Evolutionary conservation across 1,140 invertebrate genomes (phyloP).

Genomic region (Scaptomyza pallida): DNA sequence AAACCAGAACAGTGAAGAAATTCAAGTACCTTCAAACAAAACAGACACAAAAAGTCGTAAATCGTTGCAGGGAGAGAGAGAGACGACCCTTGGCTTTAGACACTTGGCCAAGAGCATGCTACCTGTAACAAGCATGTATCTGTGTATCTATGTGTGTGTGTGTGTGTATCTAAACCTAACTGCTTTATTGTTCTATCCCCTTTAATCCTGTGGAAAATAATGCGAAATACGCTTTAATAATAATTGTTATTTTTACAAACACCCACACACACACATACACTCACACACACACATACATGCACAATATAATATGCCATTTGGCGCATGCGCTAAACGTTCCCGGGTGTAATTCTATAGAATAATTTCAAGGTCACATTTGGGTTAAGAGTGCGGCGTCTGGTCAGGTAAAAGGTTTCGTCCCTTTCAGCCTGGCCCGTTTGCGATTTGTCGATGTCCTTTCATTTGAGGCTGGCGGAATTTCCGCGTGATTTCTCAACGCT

Average conservation of each 20-base stretch:
- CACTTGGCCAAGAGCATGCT: constrained; percentile 52
- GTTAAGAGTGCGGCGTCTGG: constrained; percentile 42
- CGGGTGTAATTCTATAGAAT: constrained; percentile 75
- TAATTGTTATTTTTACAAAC: constrained; percentile 81
- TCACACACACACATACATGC: constrained; percentile 36
- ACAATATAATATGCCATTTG: constrained; percentile 81
- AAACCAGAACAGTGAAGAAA: constrained; percentile 16
- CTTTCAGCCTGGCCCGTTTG: constrained; percentile 17
- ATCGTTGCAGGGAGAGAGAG: constrained; percentile 36
- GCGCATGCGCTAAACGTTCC: constrained; percentile 76
- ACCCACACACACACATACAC: constrained; percentile 42
- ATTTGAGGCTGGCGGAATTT: constrained; percentile 71
- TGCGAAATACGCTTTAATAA: constrained; percentile 82
- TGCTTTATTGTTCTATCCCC: constrained; percentile 66
- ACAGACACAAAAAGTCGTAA: constrained; percentile 60
- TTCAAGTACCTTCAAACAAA: constrained; percentile 58
- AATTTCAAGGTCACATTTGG: constrained; percentile 76
- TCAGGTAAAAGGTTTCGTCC: constrained; percentile 67
- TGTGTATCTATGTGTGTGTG: not conserved
- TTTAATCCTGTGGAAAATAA: constrained; percentile 82
- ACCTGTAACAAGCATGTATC: constrained; percentile 18
- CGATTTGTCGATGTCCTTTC: constrained; percentile 51
- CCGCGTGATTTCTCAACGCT: constrained; percentile 69
- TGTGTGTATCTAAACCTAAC: constrained; percentile 20
- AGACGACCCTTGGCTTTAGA: too few species aligned